These are phyloP conservation scores for Xenotilapia longispinis DNA, from an alignment of 2,113 vertebrate genomes.

Conservation along the genomic window DNA sequence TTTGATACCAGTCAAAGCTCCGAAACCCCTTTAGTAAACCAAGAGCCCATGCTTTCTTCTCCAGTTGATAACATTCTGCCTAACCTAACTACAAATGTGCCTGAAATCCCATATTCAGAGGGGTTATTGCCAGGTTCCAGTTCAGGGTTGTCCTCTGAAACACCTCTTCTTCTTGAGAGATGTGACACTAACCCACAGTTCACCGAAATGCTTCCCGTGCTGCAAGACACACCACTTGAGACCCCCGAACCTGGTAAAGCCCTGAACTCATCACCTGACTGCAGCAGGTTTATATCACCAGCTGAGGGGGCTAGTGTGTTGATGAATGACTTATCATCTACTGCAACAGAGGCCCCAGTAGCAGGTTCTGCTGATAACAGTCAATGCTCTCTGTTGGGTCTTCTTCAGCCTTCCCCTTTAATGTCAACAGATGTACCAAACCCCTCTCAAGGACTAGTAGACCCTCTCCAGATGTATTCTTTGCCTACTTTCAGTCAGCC, in stretches of 20 bases:
- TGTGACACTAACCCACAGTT: conserved; percentile 38
- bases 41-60: conserved; percentile 16
- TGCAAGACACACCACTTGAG: conserved; percentile 19
- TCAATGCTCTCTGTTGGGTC: conserved; percentile 14
- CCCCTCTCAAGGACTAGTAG: conserved; percentile 25
- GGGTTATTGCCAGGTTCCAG: conserved; percentile 24
- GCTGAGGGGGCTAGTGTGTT: conserved; percentile 39
- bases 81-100: conserved; percentile 37
- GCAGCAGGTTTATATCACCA: conserved; percentile 45
- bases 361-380: conserved; percentile 10
- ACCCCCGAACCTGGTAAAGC: conserved; percentile 25
- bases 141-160: conserved; percentile 32
- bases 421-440: conserved; percentile 19
- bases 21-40: background rate
- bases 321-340: conserved; percentile 36
- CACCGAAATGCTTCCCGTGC: conserved; percentile 50
- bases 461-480: conserved; percentile 44
- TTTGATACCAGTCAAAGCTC: background rate
- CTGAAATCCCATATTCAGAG: conserved; percentile 26
- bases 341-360: background rate
- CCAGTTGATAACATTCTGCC: background rate
- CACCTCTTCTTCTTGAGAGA: conserved; percentile 54
- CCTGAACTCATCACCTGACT: conserved; percentile 46
- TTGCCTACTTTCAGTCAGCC: conserved; percentile 43
- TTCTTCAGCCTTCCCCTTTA: conserved; percentile 36